Base-by-base conservation (phyloP, 1,140 invertebrate genomes). In the Olivierus martensii region DNA sequence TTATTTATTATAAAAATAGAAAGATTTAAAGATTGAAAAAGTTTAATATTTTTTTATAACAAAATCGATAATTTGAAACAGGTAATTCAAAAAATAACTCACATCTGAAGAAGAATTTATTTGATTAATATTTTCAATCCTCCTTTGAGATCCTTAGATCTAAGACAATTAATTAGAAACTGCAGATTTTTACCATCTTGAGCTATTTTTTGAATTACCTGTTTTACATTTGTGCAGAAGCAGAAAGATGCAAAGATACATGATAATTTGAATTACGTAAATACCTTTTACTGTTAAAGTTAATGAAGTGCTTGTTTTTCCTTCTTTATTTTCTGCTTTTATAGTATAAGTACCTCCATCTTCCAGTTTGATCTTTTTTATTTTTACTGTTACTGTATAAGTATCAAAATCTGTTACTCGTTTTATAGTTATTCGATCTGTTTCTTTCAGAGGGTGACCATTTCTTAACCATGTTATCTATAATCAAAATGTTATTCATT, bases 301-400 rank as follows among this genome's bases (percentile, higher is more conserved):
- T 45, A 91, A 83, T 50, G 82, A 80, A 44, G 88, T 75, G 45
- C 77, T 79, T 14, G 87, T 80, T 75, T 93, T 86, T 19, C 91
- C 92, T 70, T 92, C 88, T 58, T 84, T 75, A 65, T 93, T 95
- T 48, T 81, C 83, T 5, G 89, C 87, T 34, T 84, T 70, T 5
- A 93, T 81, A 62, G 88, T 86, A 66, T 93, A 95, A 12, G 73
- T 78, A 19, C 91, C 92, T 70, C 90, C 86, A 69, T 93, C 86
- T 19, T 67, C 66, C 58, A 83, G 84, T 54, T 77, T 75, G 0
- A 86, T 79, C 61, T 84, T 79, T 21, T 77, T 79, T 50, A 92
- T 87, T 63, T 80, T 82, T 7, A 92, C 69, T 14, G 82, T 78
- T 58, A 81, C 87, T 50, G 78, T 82, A 62, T 89, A 92, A 79